Percentiles rank a stretch among this genome's conserved stretches.
Evolutionary conservation across 2,888 invertebrate genomes (phyloP).

Genomic region (Nasonovia ribisnigri): DNA sequence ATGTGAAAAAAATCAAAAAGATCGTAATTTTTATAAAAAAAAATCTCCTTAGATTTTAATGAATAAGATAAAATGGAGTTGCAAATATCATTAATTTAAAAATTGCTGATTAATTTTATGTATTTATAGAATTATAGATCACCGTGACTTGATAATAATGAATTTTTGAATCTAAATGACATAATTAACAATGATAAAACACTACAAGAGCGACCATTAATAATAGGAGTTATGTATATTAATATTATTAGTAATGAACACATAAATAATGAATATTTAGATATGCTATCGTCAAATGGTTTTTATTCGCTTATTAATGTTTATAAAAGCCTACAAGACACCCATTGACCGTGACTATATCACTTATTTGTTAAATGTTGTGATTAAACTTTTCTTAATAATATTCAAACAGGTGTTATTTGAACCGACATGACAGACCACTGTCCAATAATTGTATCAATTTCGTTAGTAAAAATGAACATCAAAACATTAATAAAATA

Average conservation of each 20-base stretch:
- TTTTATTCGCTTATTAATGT: neutral
- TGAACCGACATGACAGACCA: slow-evolving; percentile 21
- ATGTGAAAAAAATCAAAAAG: neutral
- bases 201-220: neutral
- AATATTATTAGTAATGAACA: neutral
- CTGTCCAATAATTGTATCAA: neutral
- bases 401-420: slow-evolving; percentile 10
- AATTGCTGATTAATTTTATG: slow-evolving; percentile 11
- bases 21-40: neutral
- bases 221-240: neutral
- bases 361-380: neutral
- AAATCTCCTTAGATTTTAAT: neutral
- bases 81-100: neutral
- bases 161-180: neutral
- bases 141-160: neutral
- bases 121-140: slow-evolving; percentile 14
- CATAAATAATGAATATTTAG: slow-evolving; percentile 30
- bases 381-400: neutral
- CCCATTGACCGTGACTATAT: neutral
- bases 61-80: neutral
- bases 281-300: neutral
- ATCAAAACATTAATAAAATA: neutral
- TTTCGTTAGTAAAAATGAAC: neutral
- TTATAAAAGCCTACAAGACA: neutral
- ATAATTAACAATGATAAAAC: slow-evolving; percentile 6